phyloP scores from a whole-genome alignment of 2,888 invertebrate genomes.

The Thysanoteuthis rhombus region DNA sequence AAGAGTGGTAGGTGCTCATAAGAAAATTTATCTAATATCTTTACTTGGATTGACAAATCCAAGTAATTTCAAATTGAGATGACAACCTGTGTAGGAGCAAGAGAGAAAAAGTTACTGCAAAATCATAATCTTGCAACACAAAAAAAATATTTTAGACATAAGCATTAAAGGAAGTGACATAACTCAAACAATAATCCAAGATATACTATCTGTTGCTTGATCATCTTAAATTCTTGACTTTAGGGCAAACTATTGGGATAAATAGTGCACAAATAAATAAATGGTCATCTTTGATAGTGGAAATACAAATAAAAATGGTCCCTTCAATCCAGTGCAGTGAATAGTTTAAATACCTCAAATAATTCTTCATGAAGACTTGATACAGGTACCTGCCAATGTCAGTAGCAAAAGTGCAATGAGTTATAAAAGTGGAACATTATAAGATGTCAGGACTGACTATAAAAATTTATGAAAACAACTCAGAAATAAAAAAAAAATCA shows the following conservation, averaged over 20 bases:
- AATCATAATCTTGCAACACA: no score
- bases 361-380: slow-evolving; percentile 31
- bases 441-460: no score
- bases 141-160: no score
- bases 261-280: background rate
- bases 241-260: background rate
- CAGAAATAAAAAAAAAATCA: no score
- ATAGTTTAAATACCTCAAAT: slow-evolving; percentile 27
- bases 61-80: no score
- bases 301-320: background rate
- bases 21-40: no score
- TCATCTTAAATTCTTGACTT: no score
- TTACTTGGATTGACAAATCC: no score
- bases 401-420: background rate
- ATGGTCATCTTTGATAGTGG: background rate
- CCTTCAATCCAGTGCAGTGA: background rate
- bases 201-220: background rate
- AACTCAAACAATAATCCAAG: background rate
- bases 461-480: background rate
- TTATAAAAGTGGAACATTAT: background rate
- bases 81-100: no score
- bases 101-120: no score
- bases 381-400: slow-evolving; percentile 1
- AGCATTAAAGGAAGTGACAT: background rate
- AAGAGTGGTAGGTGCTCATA: no score